These are phyloP conservation scores for Hydra vulgaris DNA, from an alignment of 30 jellyfish, hydroid and myxozoan genomes.

Conservation along the genomic window DNA sequence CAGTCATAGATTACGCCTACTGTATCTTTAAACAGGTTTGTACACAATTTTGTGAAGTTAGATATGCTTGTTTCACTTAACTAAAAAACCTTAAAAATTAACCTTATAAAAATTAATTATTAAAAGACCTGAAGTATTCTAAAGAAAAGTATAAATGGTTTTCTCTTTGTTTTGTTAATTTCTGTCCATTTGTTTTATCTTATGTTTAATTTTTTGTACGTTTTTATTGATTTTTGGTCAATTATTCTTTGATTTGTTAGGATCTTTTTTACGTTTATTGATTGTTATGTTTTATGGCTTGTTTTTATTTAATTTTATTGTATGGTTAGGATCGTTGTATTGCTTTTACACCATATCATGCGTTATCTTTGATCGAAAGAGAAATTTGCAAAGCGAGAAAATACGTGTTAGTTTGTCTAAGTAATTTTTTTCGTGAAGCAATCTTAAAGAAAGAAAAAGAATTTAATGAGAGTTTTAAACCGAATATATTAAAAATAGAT, in stretches of 20 bases:
- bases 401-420: slow-evolving; percentile 49
- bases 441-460: slow-evolving; percentile 63
- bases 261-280: not conserved
- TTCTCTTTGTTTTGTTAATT: not conserved
- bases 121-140: no score
- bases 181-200: not conserved
- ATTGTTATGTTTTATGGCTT: not conserved
- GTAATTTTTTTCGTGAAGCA: slow-evolving; percentile 58
- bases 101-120: no score
- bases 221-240: no score
- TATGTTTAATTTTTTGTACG: not conserved
- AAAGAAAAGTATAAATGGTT: no score
- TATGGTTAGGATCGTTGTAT: slow-evolving; percentile 88
- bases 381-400: slow-evolving; percentile 71
- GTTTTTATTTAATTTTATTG: no score
- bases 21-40: slow-evolving; percentile 70
- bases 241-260: no score
- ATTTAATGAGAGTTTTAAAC: slow-evolving; percentile 19
- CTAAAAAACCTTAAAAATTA: no score
- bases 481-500: slow-evolving; percentile 20
- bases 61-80: no score
- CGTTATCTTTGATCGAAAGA: slow-evolving; percentile 65
- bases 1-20: slow-evolving; percentile 84
- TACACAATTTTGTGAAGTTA: not conserved
- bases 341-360: slow-evolving; percentile 92